phyloP scores from a whole-genome alignment of 2,888 invertebrate species.

The Agrilus mali region DNA sequence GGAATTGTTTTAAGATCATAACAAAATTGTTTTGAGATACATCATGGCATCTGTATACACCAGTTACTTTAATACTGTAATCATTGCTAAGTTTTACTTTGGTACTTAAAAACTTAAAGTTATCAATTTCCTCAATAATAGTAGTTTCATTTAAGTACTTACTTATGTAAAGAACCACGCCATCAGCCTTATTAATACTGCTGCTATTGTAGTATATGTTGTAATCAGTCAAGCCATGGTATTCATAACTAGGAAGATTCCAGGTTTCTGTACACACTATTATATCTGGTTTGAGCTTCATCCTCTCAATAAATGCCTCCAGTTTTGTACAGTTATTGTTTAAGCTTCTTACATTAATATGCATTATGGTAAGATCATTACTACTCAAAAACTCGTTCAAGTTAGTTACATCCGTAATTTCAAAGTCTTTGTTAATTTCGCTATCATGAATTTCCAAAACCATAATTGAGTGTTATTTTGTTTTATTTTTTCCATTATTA shows the following conservation, averaged over 20 bases:
- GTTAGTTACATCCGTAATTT: too few species aligned
- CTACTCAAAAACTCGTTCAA: too few species aligned
- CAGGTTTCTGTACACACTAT: constrained; percentile 6
- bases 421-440: too few species aligned
- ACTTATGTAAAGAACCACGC: constrained; percentile 6
- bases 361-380: constrained; percentile 2
- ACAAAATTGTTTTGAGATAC: constrained; percentile 1
- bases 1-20: not conserved
- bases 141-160: constrained; percentile 4
- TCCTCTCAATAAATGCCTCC: constrained; percentile 3
- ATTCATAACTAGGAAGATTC: not conserved
- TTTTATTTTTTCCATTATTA: not conserved
- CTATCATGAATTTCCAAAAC: not conserved
- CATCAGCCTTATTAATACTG: constrained; percentile 7
- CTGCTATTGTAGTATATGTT: constrained; percentile 6
- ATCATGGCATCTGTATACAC: constrained; percentile 6
- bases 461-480: not conserved
- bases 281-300: constrained; percentile 5
- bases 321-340: constrained; percentile 3
- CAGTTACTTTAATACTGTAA: constrained; percentile 3
- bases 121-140: not conserved
- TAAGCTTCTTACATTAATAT: constrained; percentile 6
- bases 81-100: not conserved
- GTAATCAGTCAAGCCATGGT: constrained; percentile 1
- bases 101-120: constrained; percentile 3